phyloP scores from a whole-genome alignment of 2,888 invertebrate species.

The Protonemura montana region DNA sequence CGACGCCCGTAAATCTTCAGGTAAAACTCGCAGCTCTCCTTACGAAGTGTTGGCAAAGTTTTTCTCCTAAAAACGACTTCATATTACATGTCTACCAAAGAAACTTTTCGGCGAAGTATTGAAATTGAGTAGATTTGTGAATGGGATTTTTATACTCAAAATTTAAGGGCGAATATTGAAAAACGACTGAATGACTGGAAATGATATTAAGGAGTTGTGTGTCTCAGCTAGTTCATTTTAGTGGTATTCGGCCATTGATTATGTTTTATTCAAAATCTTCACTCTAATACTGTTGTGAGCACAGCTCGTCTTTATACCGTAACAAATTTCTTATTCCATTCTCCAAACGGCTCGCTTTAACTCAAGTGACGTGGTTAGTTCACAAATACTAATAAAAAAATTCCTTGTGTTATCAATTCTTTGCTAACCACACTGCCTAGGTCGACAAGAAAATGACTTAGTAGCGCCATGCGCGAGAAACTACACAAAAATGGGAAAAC shows the following conservation, averaged over 20 bases:
- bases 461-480: not conserved
- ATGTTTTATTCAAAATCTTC: too few species aligned
- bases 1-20: conserved; percentile 34
- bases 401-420: not conserved
- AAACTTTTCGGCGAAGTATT: not conserved
- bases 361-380: not conserved
- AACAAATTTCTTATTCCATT: not conserved
- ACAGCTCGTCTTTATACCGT: too few species aligned
- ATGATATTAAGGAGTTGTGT: too few species aligned
- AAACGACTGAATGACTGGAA: too few species aligned
- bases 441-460: not conserved
- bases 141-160: not conserved
- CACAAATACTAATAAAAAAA: not conserved
- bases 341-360: not conserved
- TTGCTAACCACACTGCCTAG: not conserved
- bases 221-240: too few species aligned
- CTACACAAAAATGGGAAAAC: conserved; percentile 8
- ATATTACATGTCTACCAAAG: conserved; percentile 7
- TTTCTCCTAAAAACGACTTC: not conserved
- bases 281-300: too few species aligned
- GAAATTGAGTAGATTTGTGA: not conserved
- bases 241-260: too few species aligned
- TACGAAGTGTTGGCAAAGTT: conserved; percentile 4
- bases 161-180: too few species aligned
- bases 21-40: conserved; percentile 14